These are phyloP conservation scores for Champsocephalus esox DNA, from an alignment of 2,797 vertebrate species.

Conservation along the genomic window DNA sequence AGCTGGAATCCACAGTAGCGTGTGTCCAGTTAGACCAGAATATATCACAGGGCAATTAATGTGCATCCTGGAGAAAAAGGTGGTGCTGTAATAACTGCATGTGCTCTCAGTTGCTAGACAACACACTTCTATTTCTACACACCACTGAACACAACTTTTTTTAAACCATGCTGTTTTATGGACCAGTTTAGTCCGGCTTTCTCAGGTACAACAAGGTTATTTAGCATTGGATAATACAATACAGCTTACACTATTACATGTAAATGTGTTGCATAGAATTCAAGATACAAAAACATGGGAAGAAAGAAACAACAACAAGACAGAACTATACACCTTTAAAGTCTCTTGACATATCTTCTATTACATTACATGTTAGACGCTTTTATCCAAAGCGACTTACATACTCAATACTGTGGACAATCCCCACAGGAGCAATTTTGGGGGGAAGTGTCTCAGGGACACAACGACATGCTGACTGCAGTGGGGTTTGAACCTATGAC, in stretches of 20 bases:
- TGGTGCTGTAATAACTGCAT: neutral
- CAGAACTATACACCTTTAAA: no score
- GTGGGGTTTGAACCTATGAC: no score
- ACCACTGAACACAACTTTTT: neutral
- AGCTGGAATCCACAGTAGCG: neutral
- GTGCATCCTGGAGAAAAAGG: neutral
- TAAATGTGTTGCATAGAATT: neutral
- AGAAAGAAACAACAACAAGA: no score
- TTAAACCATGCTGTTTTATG: neutral
- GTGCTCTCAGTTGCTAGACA: neutral
- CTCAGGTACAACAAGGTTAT: neutral
- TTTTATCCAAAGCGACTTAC: no score
- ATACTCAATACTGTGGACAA: no score
- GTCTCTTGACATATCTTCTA: no score
- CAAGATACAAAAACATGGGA: no score
- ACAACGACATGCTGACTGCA: no score
- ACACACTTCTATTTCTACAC: neutral
- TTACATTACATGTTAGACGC: no score
- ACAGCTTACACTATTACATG: neutral
- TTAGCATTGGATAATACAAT: neutral
- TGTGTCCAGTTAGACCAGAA: neutral
- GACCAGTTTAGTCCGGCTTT: neutral
- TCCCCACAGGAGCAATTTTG: no score
- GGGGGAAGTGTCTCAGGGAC: no score
- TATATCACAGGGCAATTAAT: neutral